These are phyloP conservation scores for Pluvianellus socialis DNA, from an alignment of 2,113 vertebrate genomes.

Conservation along the genomic window DNA sequence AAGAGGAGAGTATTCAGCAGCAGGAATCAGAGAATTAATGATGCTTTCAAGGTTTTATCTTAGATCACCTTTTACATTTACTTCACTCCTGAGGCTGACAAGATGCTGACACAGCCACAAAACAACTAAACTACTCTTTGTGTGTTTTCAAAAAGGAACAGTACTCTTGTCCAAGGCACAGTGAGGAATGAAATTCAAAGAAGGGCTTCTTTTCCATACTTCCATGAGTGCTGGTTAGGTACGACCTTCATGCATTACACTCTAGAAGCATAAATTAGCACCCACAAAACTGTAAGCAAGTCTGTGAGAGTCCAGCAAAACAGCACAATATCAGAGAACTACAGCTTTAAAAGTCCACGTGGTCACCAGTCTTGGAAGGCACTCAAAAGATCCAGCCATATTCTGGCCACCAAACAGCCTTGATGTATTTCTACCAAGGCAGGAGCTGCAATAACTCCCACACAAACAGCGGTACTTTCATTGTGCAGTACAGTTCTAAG, in stretches of 20 bases:
- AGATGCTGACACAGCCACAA: not conserved
- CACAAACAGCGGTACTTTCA: fast-evolving
- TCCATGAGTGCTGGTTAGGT: not conserved
- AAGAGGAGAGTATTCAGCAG: not conserved
- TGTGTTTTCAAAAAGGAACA: not conserved
- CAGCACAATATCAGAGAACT: not conserved
- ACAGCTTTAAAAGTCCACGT: not conserved
- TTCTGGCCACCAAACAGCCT: not conserved
- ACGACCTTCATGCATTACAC: not conserved
- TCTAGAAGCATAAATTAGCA: not conserved
- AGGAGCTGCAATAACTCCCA: not conserved
- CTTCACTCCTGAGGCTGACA: not conserved
- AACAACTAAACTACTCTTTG: not conserved
- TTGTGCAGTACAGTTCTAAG: not conserved
- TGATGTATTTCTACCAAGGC: not conserved
- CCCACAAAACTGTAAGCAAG: not conserved
- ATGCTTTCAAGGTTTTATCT: not conserved
- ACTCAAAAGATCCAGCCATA: not conserved
- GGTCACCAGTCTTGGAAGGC: not conserved
- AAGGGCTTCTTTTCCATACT: not conserved
- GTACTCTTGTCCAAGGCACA: not conserved
- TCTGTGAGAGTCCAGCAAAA: not conserved
- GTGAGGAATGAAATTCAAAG: not conserved
- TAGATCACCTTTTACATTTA: not conserved
- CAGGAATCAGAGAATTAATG: not conserved